Percentiles rank a stretch among this genome's conserved stretches.
These are phyloP conservation scores for Adoxophyes honmai DNA, from an alignment of 1,140 invertebrate genomes.

Conservation along the genomic window DNA sequence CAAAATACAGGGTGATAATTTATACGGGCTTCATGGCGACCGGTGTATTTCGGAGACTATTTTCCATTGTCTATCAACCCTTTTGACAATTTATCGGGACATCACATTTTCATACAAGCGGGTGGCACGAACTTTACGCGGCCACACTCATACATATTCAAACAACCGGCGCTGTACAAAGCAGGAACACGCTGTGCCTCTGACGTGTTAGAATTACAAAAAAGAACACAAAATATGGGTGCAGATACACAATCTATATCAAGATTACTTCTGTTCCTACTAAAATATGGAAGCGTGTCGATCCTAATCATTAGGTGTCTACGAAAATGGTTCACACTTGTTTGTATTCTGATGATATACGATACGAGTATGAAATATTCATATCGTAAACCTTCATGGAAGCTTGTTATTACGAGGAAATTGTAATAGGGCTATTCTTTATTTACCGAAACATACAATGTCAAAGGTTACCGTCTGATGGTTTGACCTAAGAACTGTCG, in stretches of 20 bases:
- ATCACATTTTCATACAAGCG: constrained; percentile 72
- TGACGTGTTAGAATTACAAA: constrained; percentile 70
- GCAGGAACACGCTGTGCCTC: constrained; percentile 58
- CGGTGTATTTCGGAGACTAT: constrained; percentile 47
- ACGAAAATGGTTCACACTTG: neutral
- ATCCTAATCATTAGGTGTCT: constrained; percentile 9
- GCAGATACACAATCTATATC: constrained; percentile 59
- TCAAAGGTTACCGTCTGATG: too few species aligned
- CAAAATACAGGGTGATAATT: neutral
- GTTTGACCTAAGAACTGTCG: too few species aligned
- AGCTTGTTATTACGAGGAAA: too few species aligned
- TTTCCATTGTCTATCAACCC: constrained; percentile 66
- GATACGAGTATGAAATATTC: neutral
- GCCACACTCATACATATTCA: constrained; percentile 72
- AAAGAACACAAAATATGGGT: constrained; percentile 47
- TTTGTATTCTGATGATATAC: constrained; percentile 12
- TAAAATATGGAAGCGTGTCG: constrained; percentile 6
- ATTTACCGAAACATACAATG: too few species aligned
- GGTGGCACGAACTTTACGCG: constrained; percentile 48
- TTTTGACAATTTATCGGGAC: constrained; percentile 73
- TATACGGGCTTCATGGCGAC: constrained; percentile 25
- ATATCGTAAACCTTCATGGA: too few species aligned
- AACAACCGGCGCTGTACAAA: constrained; percentile 62
- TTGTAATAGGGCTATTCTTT: too few species aligned
- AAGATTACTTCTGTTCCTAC: constrained; percentile 25